These are phyloP conservation scores for Corapipo altera DNA, from an alignment of 2,113 vertebrate species.

Conservation along the genomic window DNA sequence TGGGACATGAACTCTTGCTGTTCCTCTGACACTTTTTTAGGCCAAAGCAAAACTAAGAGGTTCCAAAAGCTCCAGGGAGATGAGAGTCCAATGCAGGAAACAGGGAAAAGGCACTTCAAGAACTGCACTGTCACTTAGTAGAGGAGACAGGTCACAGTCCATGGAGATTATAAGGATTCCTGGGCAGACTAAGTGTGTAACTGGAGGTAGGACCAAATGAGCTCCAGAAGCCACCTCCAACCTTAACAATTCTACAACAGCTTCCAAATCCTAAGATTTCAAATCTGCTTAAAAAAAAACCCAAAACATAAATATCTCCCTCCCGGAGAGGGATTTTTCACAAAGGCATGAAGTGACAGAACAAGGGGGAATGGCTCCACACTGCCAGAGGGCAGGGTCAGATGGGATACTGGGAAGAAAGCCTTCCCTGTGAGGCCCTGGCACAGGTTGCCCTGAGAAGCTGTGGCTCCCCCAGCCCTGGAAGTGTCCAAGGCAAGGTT, in stretches of 20 bases:
- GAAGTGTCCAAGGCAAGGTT: accelerated
- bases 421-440: accelerated
- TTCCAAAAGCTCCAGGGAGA: neutral
- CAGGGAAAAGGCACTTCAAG: neutral
- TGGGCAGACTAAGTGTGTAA: neutral
- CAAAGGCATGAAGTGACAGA: neutral
- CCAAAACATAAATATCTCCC: neutral
- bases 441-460: neutral
- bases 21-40: neutral
- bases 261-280: neutral
- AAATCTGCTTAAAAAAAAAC: neutral
- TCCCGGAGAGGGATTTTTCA: neutral
- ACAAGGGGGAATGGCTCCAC: neutral
- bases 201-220: neutral
- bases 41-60: neutral
- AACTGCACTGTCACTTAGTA: neutral
- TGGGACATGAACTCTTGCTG: neutral
- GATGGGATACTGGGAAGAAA: neutral
- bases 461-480: neutral
- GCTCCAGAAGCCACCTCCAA: neutral
- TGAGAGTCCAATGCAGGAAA: neutral
- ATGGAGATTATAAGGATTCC: too few species aligned
- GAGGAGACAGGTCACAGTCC: neutral
- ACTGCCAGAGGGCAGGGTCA: accelerated
- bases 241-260: neutral